Base-by-base conservation (phyloP, 2,113 vertebrate species). In the Centropus bengalensis region DNA sequence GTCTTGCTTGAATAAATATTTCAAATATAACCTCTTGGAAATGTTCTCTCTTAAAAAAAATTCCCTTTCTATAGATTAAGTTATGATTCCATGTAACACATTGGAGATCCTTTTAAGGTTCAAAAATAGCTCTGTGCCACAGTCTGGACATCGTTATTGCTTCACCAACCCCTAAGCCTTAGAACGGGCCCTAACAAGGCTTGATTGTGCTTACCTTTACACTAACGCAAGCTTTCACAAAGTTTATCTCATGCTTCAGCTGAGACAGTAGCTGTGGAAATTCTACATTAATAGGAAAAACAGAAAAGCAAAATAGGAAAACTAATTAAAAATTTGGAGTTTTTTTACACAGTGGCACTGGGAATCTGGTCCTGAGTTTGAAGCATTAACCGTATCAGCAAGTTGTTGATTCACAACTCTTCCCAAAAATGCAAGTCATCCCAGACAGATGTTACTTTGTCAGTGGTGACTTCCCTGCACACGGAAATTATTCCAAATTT, bases 1-100 rank as follows among this genome's bases (percentile, higher is more conserved):
- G 10, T 4, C 2, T 12, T 24, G 59, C 63, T 44, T 66, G 82
- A 96, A 96, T 94, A 96, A 96, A 89, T 83, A 96, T 74, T 51
- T 87, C 91, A 79, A 94, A 96, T 89, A 96, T 32, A 96, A 75
- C 52, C 67, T 82, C 91, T 87, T 74, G 82, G 83, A 88, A 95
- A 49, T 15, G 80, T 51, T 47, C 42, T 89, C 73, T 70, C 32
- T 54, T 59, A 68, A 89, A 92, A 92, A 92, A 95, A 91, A 80
- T 17, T 82, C 82, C 91, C 90, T 90, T 95, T 78, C 71, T 76
- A 12, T 56, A 45, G 56, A 62, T 69, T 73, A 70, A 40, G 36
- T 84, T 81, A 30, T 15, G 74, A 42, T 67, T 81, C 93, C 55
- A 32, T 7, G 23, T 51, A 87, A 89, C 1, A 2, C 36, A 40